phyloP scores from a whole-genome alignment of 2,797 vertebrate genomes.

The Podarcis lilfordi region DNA sequence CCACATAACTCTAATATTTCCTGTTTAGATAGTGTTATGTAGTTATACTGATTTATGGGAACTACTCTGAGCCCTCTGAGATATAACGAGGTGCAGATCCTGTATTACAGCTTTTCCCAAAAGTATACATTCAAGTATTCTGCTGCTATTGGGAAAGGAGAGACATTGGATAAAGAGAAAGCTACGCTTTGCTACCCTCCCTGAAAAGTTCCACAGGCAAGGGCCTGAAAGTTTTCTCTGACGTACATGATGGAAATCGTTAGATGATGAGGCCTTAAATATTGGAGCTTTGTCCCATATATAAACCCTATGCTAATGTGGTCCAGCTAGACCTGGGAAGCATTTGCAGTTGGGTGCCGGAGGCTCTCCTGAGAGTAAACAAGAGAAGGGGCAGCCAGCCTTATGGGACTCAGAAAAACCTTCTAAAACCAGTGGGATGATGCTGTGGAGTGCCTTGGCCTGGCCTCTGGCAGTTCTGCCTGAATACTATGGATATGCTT shows the following conservation, averaged over 20 bases:
- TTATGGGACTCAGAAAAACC: not conserved
- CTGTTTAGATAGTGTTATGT: conserved; percentile 23
- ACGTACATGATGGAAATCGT: not conserved
- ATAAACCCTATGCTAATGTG: not conserved
- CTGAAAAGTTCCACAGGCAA: not conserved
- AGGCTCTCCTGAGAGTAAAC: not conserved
- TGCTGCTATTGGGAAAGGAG: not conserved
- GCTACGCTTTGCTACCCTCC: not conserved
- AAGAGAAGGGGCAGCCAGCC: not conserved
- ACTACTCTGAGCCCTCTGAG: conserved; percentile 4
- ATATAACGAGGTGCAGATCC: conserved; percentile 1
- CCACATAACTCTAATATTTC: conserved; percentile 30
- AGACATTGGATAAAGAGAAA: not conserved
- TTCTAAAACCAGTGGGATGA: not conserved
- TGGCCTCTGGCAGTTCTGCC: not conserved
- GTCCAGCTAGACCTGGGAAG: not conserved
- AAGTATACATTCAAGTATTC: not conserved
- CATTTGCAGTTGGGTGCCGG: not conserved
- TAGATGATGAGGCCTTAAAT: not conserved
- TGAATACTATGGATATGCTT: not conserved
- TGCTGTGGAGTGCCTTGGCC: not conserved
- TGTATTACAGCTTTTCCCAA: not conserved
- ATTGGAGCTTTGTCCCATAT: not conserved
- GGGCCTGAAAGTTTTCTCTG: not conserved
- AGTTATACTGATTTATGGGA: conserved; percentile 23